Conservation (phyloP, 1,140 invertebrate genomes). For the Hermatobates lingyangjiaoensis region DNA sequence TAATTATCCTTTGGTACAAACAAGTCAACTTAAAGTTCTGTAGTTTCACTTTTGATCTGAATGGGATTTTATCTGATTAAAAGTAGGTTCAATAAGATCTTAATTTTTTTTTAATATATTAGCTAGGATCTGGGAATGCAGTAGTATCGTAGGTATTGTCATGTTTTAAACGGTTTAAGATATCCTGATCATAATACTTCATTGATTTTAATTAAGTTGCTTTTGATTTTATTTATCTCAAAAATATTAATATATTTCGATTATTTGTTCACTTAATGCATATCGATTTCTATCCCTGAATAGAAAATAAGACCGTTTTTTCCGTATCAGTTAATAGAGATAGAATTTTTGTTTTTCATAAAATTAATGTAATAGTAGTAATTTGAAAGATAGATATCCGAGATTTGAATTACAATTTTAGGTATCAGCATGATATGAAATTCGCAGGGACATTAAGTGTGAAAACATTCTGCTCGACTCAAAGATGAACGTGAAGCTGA, state of each 20-base stretch:
- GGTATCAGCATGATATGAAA: background rate
- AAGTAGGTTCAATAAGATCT: no score
- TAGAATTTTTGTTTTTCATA: background rate
- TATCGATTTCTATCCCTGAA: background rate
- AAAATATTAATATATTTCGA: no score
- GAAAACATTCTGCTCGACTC: conserved; percentile 67
- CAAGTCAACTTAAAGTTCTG: no score
- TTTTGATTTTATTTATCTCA: background rate
- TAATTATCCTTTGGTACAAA: no score
- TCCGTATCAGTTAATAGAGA: no score
- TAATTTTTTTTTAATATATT: no score
- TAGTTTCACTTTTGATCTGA: no score
- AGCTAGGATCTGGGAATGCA: no score
- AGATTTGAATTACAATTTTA: background rate
- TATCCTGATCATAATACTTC: no score
- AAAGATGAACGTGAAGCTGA: conserved; percentile 57
- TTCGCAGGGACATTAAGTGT: conserved; percentile 62
- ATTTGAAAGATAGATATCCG: background rate
- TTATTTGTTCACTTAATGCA: background rate
- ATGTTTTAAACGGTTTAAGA: no score
- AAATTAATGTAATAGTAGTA: background rate
- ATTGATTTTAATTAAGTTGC: background rate
- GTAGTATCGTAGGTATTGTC: no score
- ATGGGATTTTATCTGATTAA: no score
- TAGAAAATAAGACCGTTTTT: background rate